These are phyloP conservation scores for Elysia crispata DNA, from an alignment of 2,888 invertebrate genomes.

Conservation along the genomic window DNA sequence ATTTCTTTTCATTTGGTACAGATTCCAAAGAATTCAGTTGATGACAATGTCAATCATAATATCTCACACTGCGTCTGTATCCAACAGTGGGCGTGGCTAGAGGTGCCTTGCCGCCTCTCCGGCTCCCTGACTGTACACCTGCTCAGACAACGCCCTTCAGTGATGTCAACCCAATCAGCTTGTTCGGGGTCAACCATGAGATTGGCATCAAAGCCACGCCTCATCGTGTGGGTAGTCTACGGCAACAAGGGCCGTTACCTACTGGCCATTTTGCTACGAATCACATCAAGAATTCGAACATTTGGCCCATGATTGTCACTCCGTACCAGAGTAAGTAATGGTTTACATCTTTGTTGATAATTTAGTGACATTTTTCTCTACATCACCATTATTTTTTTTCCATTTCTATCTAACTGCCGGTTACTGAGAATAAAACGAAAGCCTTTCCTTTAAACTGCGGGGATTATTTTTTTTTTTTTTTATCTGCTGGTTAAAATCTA, in stretches of 20 bases:
- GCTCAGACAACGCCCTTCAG: constrained; percentile 58
- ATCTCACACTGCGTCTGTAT: no score
- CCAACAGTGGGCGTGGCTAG: constrained; percentile 21
- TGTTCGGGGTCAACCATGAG: constrained; percentile 57
- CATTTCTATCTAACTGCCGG: no score
- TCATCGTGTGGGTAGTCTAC: constrained; percentile 53
- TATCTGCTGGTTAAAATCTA: no score
- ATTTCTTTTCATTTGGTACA: no score
- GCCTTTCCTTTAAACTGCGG: no score
- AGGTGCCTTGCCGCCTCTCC: constrained; percentile 52
- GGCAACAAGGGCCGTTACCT: constrained; percentile 57
- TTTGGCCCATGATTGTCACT: constrained; percentile 58
- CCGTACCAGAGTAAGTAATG: constrained; percentile 61
- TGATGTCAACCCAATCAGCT: constrained; percentile 51
- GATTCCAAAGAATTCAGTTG: neutral
- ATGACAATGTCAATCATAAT: neutral
- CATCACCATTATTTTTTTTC: no score
- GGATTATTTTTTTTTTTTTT: no score
- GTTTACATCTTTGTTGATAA: neutral
- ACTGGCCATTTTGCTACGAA: constrained; percentile 64
- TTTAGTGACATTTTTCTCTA: no score
- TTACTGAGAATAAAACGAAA: no score
- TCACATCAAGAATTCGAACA: constrained; percentile 55
- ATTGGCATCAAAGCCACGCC: constrained; percentile 55
- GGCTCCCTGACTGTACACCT: constrained; percentile 55